Percentiles rank a stretch among this genome's conserved stretches.
These are phyloP conservation scores for Monodelphis domestica DNA, from an alignment of 2,797 vertebrate species.

Conservation along the genomic window DNA sequence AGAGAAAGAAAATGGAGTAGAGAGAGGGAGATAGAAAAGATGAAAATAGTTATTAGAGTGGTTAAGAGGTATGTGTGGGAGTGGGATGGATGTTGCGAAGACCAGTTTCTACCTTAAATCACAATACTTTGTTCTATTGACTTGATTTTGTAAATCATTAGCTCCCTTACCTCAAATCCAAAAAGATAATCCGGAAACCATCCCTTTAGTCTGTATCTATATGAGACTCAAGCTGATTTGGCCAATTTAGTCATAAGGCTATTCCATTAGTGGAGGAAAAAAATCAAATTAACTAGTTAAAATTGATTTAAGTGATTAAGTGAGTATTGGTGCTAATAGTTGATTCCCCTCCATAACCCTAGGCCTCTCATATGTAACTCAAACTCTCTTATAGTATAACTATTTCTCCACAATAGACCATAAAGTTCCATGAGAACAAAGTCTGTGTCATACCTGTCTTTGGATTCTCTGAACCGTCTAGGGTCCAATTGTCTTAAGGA, in stretches of 20 bases:
- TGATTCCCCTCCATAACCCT: background rate
- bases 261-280: background rate
- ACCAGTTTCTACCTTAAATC: background rate
- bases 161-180: conserved; percentile 26
- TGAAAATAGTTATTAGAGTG: background rate
- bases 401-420: background rate
- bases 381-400: background rate
- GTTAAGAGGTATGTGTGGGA: background rate
- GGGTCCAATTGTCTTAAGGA: no score
- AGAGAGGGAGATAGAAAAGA: background rate
- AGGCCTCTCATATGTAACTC: background rate
- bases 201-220: background rate
- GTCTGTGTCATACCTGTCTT: background rate
- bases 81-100: background rate
- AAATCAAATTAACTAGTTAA: background rate
- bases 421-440: background rate
- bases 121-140: background rate
- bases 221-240: background rate
- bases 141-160: conserved; percentile 19
- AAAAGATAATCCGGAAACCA: background rate
- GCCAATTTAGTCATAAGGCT: background rate
- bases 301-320: background rate
- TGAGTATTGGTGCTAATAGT: background rate
- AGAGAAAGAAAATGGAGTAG: no score
- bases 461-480: background rate